Conservation (phyloP, 2,113 vertebrate genomes). For the Chaetodon auriga region DNA sequence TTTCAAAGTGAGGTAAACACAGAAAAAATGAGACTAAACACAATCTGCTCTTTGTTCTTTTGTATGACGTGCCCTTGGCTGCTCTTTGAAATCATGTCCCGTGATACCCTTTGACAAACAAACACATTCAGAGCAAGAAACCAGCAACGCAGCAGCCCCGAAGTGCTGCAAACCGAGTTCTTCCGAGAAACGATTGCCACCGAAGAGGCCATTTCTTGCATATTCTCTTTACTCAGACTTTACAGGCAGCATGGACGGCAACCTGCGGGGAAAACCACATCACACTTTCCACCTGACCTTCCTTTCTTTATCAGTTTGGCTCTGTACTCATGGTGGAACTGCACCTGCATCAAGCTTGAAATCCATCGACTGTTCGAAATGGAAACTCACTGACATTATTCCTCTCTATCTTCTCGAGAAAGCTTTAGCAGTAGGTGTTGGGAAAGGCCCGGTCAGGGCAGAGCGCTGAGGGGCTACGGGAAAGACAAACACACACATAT, state of each 20-base stretch:
- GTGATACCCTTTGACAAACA: slow-evolving; percentile 2
- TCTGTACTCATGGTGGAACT: not conserved
- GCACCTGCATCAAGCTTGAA: not conserved
- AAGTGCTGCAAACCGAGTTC: not conserved
- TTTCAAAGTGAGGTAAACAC: not conserved
- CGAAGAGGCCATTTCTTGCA: not conserved
- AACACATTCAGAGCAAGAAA: slow-evolving; percentile 13
- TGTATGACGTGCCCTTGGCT: not conserved
- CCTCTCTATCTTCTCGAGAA: slow-evolving; percentile 47
- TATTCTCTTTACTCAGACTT: not conserved
- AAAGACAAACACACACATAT: slow-evolving; percentile 76
- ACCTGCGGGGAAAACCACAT: not conserved
- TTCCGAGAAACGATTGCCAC: slow-evolving; percentile 6
- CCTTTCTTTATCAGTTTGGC: not conserved
- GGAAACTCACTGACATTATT: slow-evolving; percentile 5
- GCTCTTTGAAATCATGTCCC: slow-evolving; percentile 7
- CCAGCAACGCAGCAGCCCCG: not conserved
- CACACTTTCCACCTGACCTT: not conserved
- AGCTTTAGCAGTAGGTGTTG: slow-evolving; percentile 49
- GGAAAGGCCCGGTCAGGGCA: slow-evolving; percentile 51
- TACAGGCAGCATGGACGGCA: not conserved
- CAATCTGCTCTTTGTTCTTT: slow-evolving; percentile 29
- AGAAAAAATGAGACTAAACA: slow-evolving; percentile 26
- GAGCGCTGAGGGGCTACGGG: slow-evolving; percentile 61
- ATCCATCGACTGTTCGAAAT: slow-evolving; percentile 20